phyloP scores from a whole-genome alignment of 2,888 invertebrate genomes.

The Tryphoninae sp. region DNA sequence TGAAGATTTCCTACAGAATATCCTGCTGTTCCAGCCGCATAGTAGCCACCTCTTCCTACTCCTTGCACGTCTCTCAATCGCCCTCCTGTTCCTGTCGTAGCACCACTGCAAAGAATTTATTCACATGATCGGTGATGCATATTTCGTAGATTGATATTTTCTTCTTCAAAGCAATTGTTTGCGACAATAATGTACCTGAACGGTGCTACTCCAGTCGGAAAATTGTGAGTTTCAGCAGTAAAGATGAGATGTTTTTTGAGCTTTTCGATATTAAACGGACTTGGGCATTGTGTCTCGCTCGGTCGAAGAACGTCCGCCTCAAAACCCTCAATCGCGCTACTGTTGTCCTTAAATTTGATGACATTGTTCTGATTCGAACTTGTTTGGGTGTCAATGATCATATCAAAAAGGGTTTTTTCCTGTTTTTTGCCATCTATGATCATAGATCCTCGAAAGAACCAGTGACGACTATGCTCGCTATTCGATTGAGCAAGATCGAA shows the following conservation, averaged over 20 bases:
- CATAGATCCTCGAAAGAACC: slow-evolving; percentile 97
- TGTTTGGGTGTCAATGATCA: slow-evolving; percentile 95
- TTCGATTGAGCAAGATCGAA: slow-evolving; percentile 99
- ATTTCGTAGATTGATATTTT: neutral
- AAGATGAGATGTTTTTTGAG: slow-evolving; percentile 94
- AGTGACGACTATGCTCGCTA: slow-evolving; percentile 98
- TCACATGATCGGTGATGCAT: neutral
- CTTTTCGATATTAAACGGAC: slow-evolving; percentile 82
- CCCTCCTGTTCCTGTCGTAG: slow-evolving; percentile 98
- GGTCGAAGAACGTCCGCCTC: slow-evolving; percentile 88
- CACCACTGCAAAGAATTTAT: slow-evolving; percentile 86
- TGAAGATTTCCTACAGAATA: slow-evolving; percentile 97
- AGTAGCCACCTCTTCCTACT: slow-evolving; percentile 96
- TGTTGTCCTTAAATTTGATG: slow-evolving; percentile 98
- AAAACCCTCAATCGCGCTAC: slow-evolving; percentile 95
- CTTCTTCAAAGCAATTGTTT: neutral
- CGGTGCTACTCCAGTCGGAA: slow-evolving; percentile 98
- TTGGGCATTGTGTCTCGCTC: slow-evolving; percentile 85
- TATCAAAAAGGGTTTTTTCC: slow-evolving; percentile 92
- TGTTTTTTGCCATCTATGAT: slow-evolving; percentile 90
- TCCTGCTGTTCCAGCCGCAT: slow-evolving; percentile 97
- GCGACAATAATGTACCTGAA: slow-evolving; percentile 83
- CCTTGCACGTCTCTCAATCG: slow-evolving; percentile 97
- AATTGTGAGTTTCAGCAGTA: slow-evolving; percentile 99
- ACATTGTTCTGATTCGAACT: slow-evolving; percentile 95